Conservation (phyloP, 1,140 invertebrate species). For the Brachionus plicatilis region DNA sequence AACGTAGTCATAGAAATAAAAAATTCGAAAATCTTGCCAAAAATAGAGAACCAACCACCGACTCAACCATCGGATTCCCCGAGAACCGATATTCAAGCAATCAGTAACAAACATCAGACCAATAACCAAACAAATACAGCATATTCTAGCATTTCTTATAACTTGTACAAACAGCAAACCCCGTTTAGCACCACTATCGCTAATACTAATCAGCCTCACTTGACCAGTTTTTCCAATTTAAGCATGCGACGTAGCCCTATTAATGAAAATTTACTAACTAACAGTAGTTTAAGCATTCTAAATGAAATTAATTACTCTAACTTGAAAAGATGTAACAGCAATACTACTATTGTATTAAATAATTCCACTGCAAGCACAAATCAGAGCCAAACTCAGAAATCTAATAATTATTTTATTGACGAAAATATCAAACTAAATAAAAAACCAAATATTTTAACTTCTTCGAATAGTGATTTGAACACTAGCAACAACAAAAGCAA, state of each 20-base stretch:
- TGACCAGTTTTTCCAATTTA: constrained; percentile 12
- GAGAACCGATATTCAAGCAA: not conserved
- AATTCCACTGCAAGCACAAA: not conserved
- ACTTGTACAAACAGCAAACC: not conserved
- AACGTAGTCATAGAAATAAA: constrained; percentile 5
- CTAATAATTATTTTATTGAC: not conserved
- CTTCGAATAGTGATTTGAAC: not conserved
- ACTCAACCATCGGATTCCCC: not conserved
- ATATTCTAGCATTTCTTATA: not conserved
- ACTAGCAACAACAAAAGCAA: not conserved
- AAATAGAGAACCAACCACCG: not conserved
- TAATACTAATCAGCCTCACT: not conserved
- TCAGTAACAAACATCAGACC: not conserved
- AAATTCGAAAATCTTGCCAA: constrained; percentile 4
- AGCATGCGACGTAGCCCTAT: not conserved
- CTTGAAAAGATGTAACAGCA: not conserved
- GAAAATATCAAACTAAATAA: constrained; percentile 1
- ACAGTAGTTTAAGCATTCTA: not conserved
- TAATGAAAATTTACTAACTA: not conserved
- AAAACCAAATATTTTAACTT: not conserved
- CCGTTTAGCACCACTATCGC: not conserved
- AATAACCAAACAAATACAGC: not conserved
- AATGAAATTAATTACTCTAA: not conserved
- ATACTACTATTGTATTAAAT: not conserved
- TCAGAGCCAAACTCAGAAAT: not conserved